Percentiles rank a stretch among this genome's conserved stretches.
Conservation (phyloP, 2,797 vertebrate genomes). For the Gymnocypris eckloni region DNA sequence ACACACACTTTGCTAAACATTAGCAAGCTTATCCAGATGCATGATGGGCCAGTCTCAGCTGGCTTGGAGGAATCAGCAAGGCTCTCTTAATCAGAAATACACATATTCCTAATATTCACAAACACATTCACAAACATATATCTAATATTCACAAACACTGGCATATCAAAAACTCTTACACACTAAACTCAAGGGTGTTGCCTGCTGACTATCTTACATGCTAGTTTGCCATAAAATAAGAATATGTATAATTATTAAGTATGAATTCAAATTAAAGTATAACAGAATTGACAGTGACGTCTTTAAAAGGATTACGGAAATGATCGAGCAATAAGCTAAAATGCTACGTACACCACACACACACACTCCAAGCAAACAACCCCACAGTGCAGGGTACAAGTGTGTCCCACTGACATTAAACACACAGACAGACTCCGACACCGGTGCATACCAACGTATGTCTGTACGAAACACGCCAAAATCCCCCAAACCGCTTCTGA, state of each 20-base stretch:
- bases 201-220: neutral
- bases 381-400: neutral
- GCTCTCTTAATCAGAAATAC: neutral
- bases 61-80: conserved; percentile 49
- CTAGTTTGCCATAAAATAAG: neutral
- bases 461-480: neutral
- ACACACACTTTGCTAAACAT: conserved; percentile 24
- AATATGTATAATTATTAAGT: neutral
- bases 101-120: conserved; percentile 45
- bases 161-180: neutral
- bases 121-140: neutral
- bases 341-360: conserved; percentile 1
- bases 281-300: neutral
- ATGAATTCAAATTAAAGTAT: neutral
- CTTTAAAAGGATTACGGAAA: neutral
- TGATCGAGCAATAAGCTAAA: neutral
- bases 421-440: conserved; percentile 20
- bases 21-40: conserved; percentile 36
- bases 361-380: conserved; percentile 6
- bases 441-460: neutral
- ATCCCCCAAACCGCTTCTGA: conserved; percentile 8
- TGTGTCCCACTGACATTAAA: conserved; percentile 14
- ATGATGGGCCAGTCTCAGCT: conserved; percentile 54
- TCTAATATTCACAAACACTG: conserved; percentile 31
- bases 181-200: neutral